A percentile compares a stretch with the other conserved stretches of the same genome.
These are phyloP conservation scores for Galeruca laticollis DNA, from an alignment of 2,888 invertebrate genomes.

Conservation along the genomic window DNA sequence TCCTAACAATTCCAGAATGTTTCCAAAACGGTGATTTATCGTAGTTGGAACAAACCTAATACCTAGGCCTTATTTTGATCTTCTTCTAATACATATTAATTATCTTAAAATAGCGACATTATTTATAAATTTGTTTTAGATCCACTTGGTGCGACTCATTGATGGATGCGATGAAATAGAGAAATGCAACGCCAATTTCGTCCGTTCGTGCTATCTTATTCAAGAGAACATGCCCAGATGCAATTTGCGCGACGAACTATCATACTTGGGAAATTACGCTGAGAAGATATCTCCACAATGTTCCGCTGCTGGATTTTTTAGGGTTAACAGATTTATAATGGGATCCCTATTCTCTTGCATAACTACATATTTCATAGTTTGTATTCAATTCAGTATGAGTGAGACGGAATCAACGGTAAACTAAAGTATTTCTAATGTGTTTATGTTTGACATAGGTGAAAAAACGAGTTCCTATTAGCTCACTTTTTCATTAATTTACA, in stretches of 20 bases:
- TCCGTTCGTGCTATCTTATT: not conserved
- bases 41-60: too few species aligned
- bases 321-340: constrained; percentile 19
- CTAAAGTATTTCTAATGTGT: not conserved
- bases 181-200: constrained; percentile 1
- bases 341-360: constrained; percentile 18
- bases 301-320: constrained; percentile 24
- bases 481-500: too few species aligned
- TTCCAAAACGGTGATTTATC: too few species aligned
- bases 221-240: constrained; percentile 14
- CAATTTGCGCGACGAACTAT: constrained; percentile 1
- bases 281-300: constrained; percentile 14
- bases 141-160: not conserved
- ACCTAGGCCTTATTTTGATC: too few species aligned
- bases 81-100: too few species aligned
- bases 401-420: not conserved
- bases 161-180: constrained; percentile 13
- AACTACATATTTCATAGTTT: constrained; percentile 28
- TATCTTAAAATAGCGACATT: too few species aligned
- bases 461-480: too few species aligned
- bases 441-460: too few species aligned
- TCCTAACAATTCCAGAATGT: too few species aligned
- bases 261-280: constrained; percentile 2
- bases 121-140: not conserved
- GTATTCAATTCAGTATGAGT: constrained; percentile 18